Evolutionary conservation across 2,888 invertebrate species (phyloP).

Genomic region (Hydroisotoma schaefferi): DNA sequence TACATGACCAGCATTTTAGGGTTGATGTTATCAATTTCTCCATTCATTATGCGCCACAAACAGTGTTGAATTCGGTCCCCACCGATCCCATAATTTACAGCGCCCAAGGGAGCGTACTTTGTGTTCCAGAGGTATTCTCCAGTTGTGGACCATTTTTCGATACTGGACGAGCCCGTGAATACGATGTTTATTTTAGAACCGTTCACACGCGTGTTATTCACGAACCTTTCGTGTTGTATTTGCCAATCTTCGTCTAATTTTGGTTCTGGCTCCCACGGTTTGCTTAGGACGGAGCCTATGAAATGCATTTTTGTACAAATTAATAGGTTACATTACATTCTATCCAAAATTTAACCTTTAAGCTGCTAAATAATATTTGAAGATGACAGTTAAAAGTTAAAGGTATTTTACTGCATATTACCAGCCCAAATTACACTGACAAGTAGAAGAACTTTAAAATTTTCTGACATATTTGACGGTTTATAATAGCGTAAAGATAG

Average conservation of each 20-base stretch:
- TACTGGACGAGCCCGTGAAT: conserved; percentile 27
- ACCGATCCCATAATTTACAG: background rate
- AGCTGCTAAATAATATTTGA: no score
- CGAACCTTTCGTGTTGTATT: background rate
- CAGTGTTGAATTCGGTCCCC: background rate
- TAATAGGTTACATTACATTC: no score
- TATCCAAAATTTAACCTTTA: no score
- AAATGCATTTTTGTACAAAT: conserved; percentile 1
- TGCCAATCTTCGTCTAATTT: background rate
- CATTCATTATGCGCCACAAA: background rate
- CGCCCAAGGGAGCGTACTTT: conserved; percentile 51
- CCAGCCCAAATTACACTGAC: no score
- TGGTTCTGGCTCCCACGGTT: background rate
- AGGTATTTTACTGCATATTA: no score
- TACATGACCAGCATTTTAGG: background rate
- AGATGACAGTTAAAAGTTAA: no score
- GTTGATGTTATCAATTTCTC: background rate
- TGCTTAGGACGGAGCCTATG: background rate
- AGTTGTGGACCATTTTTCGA: conserved; percentile 25
- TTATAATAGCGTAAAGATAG: no score
- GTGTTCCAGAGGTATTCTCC: conserved; percentile 5
- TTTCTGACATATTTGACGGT: no score
- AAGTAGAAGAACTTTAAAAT: no score
- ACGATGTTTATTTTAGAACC: conserved; percentile 23
- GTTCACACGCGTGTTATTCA: background rate